These are phyloP conservation scores for Tupaia tana DNA, from an alignment of 2,113 vertebrate species.

Conservation along the genomic window DNA sequence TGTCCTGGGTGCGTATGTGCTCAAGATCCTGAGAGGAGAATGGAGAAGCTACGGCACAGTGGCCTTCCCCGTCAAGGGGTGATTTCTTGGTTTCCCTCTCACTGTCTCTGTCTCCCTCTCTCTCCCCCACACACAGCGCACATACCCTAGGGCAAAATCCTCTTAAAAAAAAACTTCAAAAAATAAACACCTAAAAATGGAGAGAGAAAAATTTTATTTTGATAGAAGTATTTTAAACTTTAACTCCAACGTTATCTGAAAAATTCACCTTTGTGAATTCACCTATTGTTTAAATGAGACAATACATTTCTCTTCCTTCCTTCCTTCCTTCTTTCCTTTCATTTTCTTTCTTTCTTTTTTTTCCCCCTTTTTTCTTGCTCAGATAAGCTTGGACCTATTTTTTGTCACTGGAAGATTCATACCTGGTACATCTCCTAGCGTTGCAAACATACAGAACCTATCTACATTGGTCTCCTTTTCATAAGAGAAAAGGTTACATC, in stretches of 20 bases:
- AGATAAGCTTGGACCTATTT: background rate
- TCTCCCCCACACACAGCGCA: too few species aligned
- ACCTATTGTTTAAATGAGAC: background rate
- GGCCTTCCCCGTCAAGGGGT: too few species aligned
- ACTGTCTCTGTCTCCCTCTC: too few species aligned
- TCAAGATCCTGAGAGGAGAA: too few species aligned
- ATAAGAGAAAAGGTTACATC: background rate
- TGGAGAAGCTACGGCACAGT: too few species aligned
- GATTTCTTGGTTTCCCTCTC: too few species aligned
- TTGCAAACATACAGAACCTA: background rate
- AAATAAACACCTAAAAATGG: background rate
- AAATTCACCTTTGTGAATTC: background rate
- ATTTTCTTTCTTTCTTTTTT: background rate
- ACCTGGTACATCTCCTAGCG: background rate
- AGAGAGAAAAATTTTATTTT: background rate
- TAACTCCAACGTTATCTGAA: background rate
- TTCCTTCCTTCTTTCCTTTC: background rate
- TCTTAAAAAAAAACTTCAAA: too few species aligned
- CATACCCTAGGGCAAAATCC: too few species aligned
- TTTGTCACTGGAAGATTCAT: background rate
- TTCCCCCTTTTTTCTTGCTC: background rate
- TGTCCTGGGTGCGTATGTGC: too few species aligned
- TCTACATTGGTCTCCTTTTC: background rate
- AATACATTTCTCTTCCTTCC: background rate
- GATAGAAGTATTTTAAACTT: background rate